Conservation (phyloP, 1,140 invertebrate species). For the Periplaneta americana region DNA sequence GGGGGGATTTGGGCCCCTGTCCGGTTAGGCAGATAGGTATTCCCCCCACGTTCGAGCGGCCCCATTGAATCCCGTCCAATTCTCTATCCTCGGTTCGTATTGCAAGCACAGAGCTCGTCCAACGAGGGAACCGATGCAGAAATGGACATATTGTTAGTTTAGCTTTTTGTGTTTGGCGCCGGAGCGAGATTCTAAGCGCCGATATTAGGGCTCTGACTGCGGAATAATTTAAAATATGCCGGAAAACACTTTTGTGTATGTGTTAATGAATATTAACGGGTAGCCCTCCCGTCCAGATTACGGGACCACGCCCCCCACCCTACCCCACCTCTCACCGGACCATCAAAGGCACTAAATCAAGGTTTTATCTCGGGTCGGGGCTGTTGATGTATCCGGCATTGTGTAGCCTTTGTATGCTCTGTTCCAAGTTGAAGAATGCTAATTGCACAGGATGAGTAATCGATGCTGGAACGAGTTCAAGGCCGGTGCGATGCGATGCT, state of each 20-base stretch:
- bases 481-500: too few relatives aligned
- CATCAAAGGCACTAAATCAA: not conserved
- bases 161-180: not conserved
- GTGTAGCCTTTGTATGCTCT: not conserved
- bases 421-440: too few relatives aligned
- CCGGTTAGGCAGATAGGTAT: not conserved
- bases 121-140: not conserved
- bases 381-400: not conserved
- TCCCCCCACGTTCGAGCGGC: not conserved
- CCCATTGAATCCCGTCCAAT: not conserved
- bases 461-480: too few relatives aligned
- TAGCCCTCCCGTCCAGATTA: not conserved
- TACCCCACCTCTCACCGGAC: not conserved
- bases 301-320: too few relatives aligned
- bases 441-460: not conserved
- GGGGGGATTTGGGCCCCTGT: not conserved
- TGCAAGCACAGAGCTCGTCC: not conserved
- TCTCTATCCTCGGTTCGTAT: not conserved
- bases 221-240: not conserved
- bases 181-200: not conserved
- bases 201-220: not conserved
- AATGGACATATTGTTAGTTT: not conserved
- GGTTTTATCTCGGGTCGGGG: not conserved
- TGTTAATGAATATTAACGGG: not conserved
- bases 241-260: not conserved